Percentiles rank a stretch among this genome's conserved stretches.
Evolutionary conservation across 2,888 invertebrate genomes (phyloP).

Genomic region (Andrena hattorfiana): DNA sequence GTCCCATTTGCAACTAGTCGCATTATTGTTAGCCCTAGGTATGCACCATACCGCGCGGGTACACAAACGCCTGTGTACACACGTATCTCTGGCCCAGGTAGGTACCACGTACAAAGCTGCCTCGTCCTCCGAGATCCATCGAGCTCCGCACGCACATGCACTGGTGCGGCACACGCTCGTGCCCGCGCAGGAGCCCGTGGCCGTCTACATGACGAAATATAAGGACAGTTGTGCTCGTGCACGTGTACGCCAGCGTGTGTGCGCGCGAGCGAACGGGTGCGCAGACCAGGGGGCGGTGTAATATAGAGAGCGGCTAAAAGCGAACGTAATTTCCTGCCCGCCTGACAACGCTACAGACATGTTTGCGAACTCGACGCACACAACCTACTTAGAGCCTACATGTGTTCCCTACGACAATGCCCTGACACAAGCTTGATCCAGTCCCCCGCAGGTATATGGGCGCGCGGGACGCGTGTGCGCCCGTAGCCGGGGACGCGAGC

Average conservation of each 20-base stretch:
- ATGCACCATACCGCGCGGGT: constrained; percentile 65
- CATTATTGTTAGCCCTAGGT: constrained; percentile 74
- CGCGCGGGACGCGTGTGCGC: constrained; percentile 16
- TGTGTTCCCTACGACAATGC: constrained; percentile 79
- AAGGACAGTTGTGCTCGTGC: constrained; percentile 45
- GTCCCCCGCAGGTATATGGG: constrained; percentile 65
- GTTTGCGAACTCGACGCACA: constrained; percentile 83
- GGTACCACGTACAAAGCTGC: constrained; percentile 57
- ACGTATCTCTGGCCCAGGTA: constrained; percentile 70
- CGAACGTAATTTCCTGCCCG: constrained; percentile 85
- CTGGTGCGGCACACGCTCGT: background rate
- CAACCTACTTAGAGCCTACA: constrained; percentile 81
- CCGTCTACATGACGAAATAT: constrained; percentile 31
- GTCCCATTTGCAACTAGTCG: constrained; percentile 74
- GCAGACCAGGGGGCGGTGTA: constrained; percentile 76
- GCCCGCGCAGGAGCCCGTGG: too few species aligned
- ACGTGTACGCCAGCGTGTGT: background rate
- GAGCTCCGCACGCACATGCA: constrained; percentile 19
- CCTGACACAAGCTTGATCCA: constrained; percentile 71
- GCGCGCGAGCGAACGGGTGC: constrained; percentile 53
- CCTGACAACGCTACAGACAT: constrained; percentile 83
- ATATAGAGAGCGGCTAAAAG: constrained; percentile 84
- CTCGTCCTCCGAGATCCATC: constrained; percentile 62
- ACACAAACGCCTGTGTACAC: constrained; percentile 66
- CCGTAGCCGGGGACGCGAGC: constrained; percentile 23